These are phyloP conservation scores for Vanacampus margaritifer DNA, from an alignment of 2,113 vertebrate genomes.

Conservation along the genomic window DNA sequence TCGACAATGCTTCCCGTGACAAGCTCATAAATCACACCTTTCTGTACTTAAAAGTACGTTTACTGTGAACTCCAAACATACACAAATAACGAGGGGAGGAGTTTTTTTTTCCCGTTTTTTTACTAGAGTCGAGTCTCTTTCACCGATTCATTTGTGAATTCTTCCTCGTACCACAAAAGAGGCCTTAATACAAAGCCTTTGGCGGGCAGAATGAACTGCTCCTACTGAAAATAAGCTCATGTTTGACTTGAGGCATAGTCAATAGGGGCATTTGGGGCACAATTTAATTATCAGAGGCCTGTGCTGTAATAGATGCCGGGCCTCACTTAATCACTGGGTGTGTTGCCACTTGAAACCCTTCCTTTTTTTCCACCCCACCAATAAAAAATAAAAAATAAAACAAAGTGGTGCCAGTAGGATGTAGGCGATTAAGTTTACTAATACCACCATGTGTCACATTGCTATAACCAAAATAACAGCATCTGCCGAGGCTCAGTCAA, in stretches of 20 bases:
- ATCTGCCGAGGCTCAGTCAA: neutral
- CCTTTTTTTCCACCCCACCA: too few species aligned
- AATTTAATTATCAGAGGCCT: slow-evolving; percentile 42
- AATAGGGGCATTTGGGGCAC: slow-evolving; percentile 54
- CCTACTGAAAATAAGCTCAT: slow-evolving; percentile 60
- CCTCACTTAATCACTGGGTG: neutral
- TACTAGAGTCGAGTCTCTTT: slow-evolving; percentile 61
- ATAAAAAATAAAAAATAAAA: neutral
- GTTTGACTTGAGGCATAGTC: slow-evolving; percentile 55
- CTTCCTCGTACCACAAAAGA: slow-evolving; percentile 63
- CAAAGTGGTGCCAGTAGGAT: neutral
- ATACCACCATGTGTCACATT: neutral
- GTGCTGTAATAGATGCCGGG: neutral
- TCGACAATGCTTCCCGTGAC: slow-evolving; percentile 96
- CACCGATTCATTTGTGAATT: slow-evolving; percentile 70
- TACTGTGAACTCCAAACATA: slow-evolving; percentile 75
- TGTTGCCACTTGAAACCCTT: neutral
- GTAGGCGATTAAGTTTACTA: neutral
- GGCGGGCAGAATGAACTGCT: slow-evolving; percentile 66
- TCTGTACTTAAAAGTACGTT: slow-evolving; percentile 81
- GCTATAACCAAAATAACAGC: neutral
- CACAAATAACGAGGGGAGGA: slow-evolving; percentile 41
- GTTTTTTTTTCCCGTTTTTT: slow-evolving; percentile 32
- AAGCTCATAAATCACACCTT: slow-evolving; percentile 99
- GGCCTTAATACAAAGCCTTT: slow-evolving; percentile 59